Percentiles rank a stretch among this genome's conserved stretches.
These are phyloP conservation scores for Brachypodius melanocephalos DNA, from an alignment of 2,113 vertebrate species.

Conservation along the genomic window DNA sequence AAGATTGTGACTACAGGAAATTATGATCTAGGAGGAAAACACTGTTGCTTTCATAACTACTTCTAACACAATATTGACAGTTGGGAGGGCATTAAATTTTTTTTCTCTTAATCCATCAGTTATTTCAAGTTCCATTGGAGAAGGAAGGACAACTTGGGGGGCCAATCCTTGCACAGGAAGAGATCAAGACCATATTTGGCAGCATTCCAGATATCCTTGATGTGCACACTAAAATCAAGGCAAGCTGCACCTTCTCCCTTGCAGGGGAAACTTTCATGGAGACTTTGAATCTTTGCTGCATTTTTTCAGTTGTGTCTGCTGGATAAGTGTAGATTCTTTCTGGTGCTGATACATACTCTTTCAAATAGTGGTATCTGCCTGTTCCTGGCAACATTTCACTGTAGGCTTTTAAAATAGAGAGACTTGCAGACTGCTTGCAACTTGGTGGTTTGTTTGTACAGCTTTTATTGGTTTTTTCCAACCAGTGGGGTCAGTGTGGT, in stretches of 20 bases:
- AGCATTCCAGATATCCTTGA: conserved; percentile 97
- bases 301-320: not conserved
- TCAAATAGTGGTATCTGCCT: not conserved
- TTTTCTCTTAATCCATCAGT: conserved; percentile 61
- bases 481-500: not conserved
- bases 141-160: conserved; percentile 94
- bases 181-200: conserved; percentile 98
- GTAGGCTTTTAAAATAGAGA: not conserved
- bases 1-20: not conserved
- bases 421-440: not conserved
- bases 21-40: not conserved
- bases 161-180: conserved; percentile 93
- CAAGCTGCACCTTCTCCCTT: conserved; percentile 10
- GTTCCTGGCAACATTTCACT: not conserved
- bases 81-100: not conserved
- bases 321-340: not conserved
- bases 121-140: conserved; percentile 93
- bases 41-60: not conserved
- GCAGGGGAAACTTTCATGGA: not conserved
- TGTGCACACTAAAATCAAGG: conserved; percentile 96
- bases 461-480: not conserved
- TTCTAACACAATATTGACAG: not conserved
- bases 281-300: not conserved
- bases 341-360: not conserved
- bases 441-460: not conserved